Conservation (phyloP, 64 coral and sea anemone species). For the Orbicella faveolata region DNA sequence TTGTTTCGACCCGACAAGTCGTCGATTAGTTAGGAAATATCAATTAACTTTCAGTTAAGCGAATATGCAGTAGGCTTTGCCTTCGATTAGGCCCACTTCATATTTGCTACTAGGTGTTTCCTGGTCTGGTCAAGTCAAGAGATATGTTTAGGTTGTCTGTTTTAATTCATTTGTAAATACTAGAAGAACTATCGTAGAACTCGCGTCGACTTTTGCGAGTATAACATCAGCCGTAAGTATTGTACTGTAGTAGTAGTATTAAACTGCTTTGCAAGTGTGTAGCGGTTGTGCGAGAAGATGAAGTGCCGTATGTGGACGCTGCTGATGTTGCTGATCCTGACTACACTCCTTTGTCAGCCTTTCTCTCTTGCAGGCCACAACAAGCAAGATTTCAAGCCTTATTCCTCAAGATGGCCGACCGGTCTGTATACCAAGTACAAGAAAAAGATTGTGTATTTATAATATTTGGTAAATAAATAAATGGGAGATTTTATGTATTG, state of each 20-base stretch:
- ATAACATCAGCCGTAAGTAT: slow-evolving; percentile 1
- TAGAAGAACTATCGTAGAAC: neutral
- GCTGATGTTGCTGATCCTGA: slow-evolving; percentile 11
- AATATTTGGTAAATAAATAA: neutral
- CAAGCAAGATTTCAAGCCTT: slow-evolving; percentile 25
- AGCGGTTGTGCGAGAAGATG: neutral
- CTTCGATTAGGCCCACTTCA: neutral
- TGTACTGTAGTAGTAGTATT: neutral
- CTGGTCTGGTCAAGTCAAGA: slow-evolving; percentile 2
- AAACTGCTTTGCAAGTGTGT: neutral
- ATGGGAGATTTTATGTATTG: neutral
- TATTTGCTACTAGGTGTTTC: slow-evolving; percentile 26
- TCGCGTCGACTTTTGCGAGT: neutral
- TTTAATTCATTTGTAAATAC: slow-evolving; percentile 19
- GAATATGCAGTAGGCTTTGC: slow-evolving; percentile 18
- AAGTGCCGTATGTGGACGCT: neutral
- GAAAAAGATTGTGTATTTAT: neutral
- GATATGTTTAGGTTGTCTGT: neutral
- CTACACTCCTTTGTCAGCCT: slow-evolving; percentile 37
- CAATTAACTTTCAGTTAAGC: slow-evolving; percentile 4
- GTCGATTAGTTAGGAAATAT: slow-evolving; percentile 4
- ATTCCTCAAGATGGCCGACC: slow-evolving; percentile 8
- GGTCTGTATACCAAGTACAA: slow-evolving; percentile 49
- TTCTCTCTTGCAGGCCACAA: slow-evolving; percentile 41
- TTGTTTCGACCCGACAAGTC: neutral